Percentiles rank a stretch among this genome's conserved stretches.
phyloP scores from a whole-genome alignment of 2,797 vertebrate species.

The Betta splendens region DNA sequence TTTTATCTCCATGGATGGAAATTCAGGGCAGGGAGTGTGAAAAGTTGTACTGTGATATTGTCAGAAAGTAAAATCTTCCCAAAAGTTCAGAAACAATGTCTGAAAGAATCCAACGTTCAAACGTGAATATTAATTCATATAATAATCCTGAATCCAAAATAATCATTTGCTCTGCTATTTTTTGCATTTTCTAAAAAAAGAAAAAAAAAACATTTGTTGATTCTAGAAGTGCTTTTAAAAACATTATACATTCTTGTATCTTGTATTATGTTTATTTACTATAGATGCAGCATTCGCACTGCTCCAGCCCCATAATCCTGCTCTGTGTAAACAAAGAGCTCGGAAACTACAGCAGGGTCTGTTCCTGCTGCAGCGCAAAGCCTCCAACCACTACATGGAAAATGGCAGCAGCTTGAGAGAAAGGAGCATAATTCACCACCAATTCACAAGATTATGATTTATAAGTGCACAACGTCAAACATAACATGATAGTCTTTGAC shows the following conservation, averaged over 20 bases:
- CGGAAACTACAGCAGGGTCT: constrained; percentile 60
- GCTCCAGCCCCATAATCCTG: constrained; percentile 71
- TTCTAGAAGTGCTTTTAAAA: background rate
- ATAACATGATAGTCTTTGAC: constrained; percentile 1
- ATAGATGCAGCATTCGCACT: constrained; percentile 70
- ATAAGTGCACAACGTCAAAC: background rate
- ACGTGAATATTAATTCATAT: background rate
- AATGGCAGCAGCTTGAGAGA: constrained; percentile 25
- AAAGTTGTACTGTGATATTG: too few species aligned
- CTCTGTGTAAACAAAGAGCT: constrained; percentile 79
- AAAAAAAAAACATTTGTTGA: too few species aligned
- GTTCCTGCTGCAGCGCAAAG: constrained; percentile 46
- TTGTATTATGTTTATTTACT: background rate
- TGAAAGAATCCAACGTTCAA: background rate
- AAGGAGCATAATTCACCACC: constrained; percentile 3
- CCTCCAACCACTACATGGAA: background rate
- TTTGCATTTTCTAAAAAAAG: too few species aligned
- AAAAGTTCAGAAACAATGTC: background rate
- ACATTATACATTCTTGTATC: too few species aligned
- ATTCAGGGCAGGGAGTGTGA: too few species aligned
- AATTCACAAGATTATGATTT: constrained; percentile 8
- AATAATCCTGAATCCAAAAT: background rate
- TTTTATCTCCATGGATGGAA: too few species aligned
- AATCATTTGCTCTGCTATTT: background rate
- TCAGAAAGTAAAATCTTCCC: background rate